Base-by-base conservation (phyloP, 2,113 vertebrate genomes). In the Tragulus kanchil region DNA sequence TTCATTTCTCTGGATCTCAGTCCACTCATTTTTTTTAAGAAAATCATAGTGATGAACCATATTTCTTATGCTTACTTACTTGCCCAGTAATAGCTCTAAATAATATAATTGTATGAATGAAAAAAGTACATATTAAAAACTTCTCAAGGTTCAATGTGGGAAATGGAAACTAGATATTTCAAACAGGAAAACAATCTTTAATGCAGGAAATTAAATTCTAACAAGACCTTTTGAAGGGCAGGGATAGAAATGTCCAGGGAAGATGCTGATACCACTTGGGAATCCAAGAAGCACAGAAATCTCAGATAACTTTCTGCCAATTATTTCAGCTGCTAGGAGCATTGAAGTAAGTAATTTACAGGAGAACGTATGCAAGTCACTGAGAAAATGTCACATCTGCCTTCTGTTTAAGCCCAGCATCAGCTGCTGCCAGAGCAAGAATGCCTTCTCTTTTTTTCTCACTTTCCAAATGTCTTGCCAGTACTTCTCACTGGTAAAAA, bases 301-400 rank as follows among this genome's bases (percentile, higher is more conserved):
- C 42, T 89, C 19, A 85, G 48, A 64, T 36, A 89, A 59, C 92
- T 89, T 86, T 89, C 52, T 92, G 23, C n/a, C 50, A 65, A 48
- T 36, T 45, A 31, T n/a, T 59, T 58, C 61, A 88, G 69, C 23
- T 84, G 13, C 17, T 85, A 61, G 6, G n/a, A 88, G 23, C 84
- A 58, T 1, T 48, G 58, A 54, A 31, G 13, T 54, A 28, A 71
- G 45, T 71, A 73, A 85, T 58, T 54, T 85, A 89, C 4, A 36
- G 26, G 48, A 61, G 16, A 64, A 62, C 58, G 36, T 62, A 56
- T 77, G 48, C 65, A 25, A 94, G 42, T 12, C 75, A 87, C 13
- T 73, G 36, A 58, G 45, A 82, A 75, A 85, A 73, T 89, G 17
- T 54, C 48, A 36, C 25, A 56, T 45, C 17, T 85, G 13, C 19